phyloP scores from a whole-genome alignment of 1,140 invertebrate genomes.

The Agraylea sexmaculata region DNA sequence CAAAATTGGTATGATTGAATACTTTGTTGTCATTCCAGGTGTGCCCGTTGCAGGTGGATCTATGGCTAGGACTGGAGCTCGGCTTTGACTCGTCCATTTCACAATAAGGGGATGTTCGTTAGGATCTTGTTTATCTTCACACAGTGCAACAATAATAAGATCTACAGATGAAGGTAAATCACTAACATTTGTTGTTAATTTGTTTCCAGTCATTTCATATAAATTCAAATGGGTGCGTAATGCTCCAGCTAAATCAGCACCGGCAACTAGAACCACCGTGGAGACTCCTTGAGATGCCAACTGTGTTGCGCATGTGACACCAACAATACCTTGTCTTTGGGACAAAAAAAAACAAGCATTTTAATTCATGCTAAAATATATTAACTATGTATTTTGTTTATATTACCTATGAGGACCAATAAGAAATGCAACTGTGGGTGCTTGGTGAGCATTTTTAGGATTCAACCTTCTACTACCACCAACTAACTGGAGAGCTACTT shows the following conservation, averaged over 20 bases:
- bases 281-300: conserved; percentile 67
- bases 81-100: conserved; percentile 57
- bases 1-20: conserved; percentile 59
- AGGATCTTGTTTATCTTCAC: conserved; percentile 32
- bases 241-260: conserved; percentile 20
- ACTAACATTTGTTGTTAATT: conserved; percentile 35
- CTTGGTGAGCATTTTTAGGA: conserved; percentile 69
- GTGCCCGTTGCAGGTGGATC: conserved; percentile 65
- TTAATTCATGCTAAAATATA: no score
- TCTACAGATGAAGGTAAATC: conserved; percentile 52
- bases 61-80: conserved; percentile 67
- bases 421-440: conserved; percentile 60
- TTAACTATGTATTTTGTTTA: no score
- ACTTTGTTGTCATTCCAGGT: conserved; percentile 57
- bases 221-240: conserved; percentile 41
- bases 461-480: conserved; percentile 63
- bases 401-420: conserved; percentile 38
- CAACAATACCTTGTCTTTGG: conserved; percentile 51
- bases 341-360: conserved; percentile 2
- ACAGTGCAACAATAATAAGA: conserved; percentile 56
- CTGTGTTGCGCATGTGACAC: conserved; percentile 65
- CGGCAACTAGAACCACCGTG: conserved; percentile 21
- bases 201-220: conserved; percentile 50
- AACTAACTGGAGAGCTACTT: conserved; percentile 70
- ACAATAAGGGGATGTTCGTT: conserved; percentile 32